These are phyloP conservation scores for Ladona fulva DNA, from an alignment of 1,140 invertebrate genomes.

Conservation along the genomic window DNA sequence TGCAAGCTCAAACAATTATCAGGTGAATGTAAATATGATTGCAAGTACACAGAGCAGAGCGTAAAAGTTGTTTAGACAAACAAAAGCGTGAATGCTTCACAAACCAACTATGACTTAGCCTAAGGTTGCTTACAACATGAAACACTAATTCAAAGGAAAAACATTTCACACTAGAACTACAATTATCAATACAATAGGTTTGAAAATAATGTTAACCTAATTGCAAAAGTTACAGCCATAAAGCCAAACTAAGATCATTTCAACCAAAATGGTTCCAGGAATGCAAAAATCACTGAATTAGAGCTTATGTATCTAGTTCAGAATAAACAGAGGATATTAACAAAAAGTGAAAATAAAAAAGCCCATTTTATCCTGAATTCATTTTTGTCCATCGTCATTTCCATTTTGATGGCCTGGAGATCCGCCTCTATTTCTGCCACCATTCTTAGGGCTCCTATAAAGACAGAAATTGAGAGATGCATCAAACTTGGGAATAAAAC, in stretches of 20 bases:
- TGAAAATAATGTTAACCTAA: too few relatives aligned
- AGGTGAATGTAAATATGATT: too few relatives aligned
- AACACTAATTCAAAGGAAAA: too few relatives aligned
- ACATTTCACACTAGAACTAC: too few relatives aligned
- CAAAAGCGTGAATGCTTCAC: too few relatives aligned
- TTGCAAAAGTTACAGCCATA: too few relatives aligned
- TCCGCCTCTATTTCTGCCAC: neutral
- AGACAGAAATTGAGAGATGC: neutral
- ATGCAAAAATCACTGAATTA: conserved; percentile 8
- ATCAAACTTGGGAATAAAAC: neutral
- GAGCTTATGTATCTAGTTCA: neutral
- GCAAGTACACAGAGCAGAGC: too few relatives aligned
- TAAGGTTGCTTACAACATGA: too few relatives aligned
- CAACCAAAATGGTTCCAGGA: neutral
- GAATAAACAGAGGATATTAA: neutral
- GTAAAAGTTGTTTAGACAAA: too few relatives aligned
- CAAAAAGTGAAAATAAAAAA: neutral
- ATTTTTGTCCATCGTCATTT: neutral
- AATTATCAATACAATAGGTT: too few relatives aligned
- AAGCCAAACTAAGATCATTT: neutral
- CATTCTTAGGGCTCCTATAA: neutral
- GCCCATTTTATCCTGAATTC: neutral
- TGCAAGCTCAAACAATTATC: too few relatives aligned
- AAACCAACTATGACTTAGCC: too few relatives aligned
- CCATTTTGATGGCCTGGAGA: neutral